These are phyloP conservation scores for Hypercompe scribonia DNA, from an alignment of 2,888 invertebrate genomes.

Conservation along the genomic window DNA sequence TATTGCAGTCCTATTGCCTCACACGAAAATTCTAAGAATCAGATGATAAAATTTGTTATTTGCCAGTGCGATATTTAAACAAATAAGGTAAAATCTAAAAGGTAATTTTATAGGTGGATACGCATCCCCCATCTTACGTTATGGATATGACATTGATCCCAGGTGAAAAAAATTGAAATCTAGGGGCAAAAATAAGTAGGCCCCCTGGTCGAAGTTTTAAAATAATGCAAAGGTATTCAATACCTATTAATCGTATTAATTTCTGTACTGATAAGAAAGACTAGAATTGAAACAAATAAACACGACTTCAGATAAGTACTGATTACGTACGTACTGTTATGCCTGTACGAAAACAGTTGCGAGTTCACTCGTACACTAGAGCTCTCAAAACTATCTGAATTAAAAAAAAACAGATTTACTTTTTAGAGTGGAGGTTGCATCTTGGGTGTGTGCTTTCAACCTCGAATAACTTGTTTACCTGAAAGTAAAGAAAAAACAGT, in stretches of 20 bases:
- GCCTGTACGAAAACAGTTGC: neutral
- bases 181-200: neutral
- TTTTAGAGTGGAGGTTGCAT: conserved; percentile 34
- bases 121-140: neutral
- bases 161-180: neutral
- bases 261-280: neutral
- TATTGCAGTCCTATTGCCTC: too few species aligned
- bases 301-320: neutral
- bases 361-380: too few species aligned
- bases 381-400: neutral
- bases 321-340: neutral
- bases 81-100: neutral
- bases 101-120: neutral
- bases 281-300: neutral
- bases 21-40: too few species aligned
- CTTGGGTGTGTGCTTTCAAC: conserved; percentile 40
- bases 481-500: conserved; percentile 57
- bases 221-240: neutral
- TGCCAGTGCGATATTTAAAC: neutral
- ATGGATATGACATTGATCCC: neutral
- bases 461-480: conserved; percentile 59
- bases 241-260: neutral
- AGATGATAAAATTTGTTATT: neutral
- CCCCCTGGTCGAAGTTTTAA: neutral
- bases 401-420: conserved; percentile 11